Base-by-base conservation (phyloP, 2,888 invertebrate species). In the Rhodophaea formosa region DNA sequence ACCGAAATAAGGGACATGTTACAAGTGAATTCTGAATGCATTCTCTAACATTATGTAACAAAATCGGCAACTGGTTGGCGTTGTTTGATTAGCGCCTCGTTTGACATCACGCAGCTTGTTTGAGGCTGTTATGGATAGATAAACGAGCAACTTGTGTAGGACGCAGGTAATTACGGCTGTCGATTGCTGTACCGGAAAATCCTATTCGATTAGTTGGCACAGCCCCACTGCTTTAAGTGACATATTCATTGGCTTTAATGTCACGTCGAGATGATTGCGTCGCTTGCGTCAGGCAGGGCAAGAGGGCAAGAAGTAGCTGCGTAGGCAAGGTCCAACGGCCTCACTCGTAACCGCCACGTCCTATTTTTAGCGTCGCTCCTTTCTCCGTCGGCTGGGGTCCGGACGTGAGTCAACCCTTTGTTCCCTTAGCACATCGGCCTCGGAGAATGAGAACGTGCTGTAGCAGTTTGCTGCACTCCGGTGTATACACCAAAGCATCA, bases 321-420 rank as follows among this genome's bases (percentile, higher is more conserved):
- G 84, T 82, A 82, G 82, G 82, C 80, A 77, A 79, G 79, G 80
- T 75, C 80, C 79, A 82, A 81, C 77, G 81, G 77, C 80, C 80
- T 75, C 72, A 70, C 72, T 77, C 71, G 72, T 79, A 81, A 82
- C 80, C 79, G 79, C 79, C 78, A 76, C 75, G 77, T 71, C 78
- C 86, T 86, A 86, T 86, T 86, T 86, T 80, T 84, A 86, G 84
- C 80, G 57, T 74, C 62, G 67, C 77, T 86, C 84, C 86, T 86
- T 86, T 86, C 86, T 85, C 82, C 75, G 72, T 64, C 72, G 74
- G 72, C 74, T 72, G 74, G 71, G 77, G 77, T 76, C 80, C 81
- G 86, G 85, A 84, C 86, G 77, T 88, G 86, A 88, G 78, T 88
- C 84, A 86, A 82, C 82, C 85, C 87, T 88, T 88, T 86, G 85